Evolutionary conservation across 2,797 vertebrate species (phyloP).

Genomic region (Manis javanica): DNA sequence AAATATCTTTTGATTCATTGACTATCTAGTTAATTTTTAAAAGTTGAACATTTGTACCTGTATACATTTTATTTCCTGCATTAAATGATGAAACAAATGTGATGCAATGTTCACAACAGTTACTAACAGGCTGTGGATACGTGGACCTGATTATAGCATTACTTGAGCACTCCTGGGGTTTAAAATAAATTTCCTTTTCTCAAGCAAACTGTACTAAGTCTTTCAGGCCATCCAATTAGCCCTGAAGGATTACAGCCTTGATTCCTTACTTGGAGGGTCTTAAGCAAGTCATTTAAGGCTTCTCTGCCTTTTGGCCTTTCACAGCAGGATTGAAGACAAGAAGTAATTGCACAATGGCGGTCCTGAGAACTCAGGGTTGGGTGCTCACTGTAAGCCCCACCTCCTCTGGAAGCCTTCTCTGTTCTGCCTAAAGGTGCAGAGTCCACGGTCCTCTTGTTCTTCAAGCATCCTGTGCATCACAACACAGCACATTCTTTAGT

Average conservation of each 20-base stretch:
- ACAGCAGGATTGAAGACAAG: not conserved
- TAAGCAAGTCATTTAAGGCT: not conserved
- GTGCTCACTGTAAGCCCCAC: not conserved
- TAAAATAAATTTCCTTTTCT: not conserved
- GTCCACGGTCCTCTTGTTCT: not conserved
- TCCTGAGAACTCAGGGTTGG: not conserved
- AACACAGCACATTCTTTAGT: not conserved
- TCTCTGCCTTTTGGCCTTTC: not conserved
- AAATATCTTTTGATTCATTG: conserved; percentile 32
- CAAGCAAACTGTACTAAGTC: not conserved
- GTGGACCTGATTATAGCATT: not conserved
- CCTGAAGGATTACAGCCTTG: not conserved
- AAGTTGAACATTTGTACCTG: not conserved
- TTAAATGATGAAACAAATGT: not conserved
- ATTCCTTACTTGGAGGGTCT: not conserved
- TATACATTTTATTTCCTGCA: not conserved
- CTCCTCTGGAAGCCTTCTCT: not conserved
- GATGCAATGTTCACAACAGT: not conserved
- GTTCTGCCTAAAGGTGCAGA: not conserved
- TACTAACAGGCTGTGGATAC: not conserved
- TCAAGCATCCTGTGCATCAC: not conserved
- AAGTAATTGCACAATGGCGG: not conserved
- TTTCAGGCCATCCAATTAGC: not conserved
- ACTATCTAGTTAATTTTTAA: not conserved
- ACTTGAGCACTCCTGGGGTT: not conserved